These are phyloP conservation scores for Nomada flava DNA, from an alignment of 2,888 invertebrate species.

Conservation along the genomic window DNA sequence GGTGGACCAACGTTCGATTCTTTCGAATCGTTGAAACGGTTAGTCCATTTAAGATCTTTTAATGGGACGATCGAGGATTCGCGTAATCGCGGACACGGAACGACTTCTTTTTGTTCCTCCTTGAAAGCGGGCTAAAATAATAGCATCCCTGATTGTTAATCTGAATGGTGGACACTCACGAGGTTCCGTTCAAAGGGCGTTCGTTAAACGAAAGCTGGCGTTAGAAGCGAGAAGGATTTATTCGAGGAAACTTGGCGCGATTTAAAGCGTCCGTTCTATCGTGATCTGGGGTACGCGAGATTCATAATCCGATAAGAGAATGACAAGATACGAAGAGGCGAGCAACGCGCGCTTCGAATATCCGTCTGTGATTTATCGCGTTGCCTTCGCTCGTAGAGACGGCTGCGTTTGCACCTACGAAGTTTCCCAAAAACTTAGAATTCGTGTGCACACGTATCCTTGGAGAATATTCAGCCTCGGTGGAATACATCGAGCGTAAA, in stretches of 20 bases:
- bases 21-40: not conserved
- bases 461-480: slow-evolving; percentile 52
- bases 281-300: slow-evolving; percentile 33
- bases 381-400: slow-evolving; percentile 21
- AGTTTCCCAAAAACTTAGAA: slow-evolving; percentile 63
- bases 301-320: slow-evolving; percentile 54
- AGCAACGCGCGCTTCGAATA: slow-evolving; percentile 32
- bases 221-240: slow-evolving; percentile 33
- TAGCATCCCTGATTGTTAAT: slow-evolving; percentile 25
- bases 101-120: not conserved
- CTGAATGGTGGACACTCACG: slow-evolving; percentile 1
- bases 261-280: slow-evolving; percentile 43
- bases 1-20: not conserved
- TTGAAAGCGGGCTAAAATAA: slow-evolving; percentile 19
- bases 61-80: not conserved
- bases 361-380: slow-evolving; percentile 60
- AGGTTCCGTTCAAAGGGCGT: not conserved
- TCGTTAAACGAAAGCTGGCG: slow-evolving; percentile 22
- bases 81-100: not conserved
- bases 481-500: slow-evolving; percentile 70
- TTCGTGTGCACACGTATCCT: slow-evolving; percentile 49
- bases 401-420: slow-evolving; percentile 1
- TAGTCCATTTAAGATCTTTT: not conserved
- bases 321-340: slow-evolving; percentile 21
- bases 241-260: slow-evolving; percentile 38